These are phyloP conservation scores for Calidris pugnax DNA, from an alignment of 2,113 vertebrate species.

Conservation along the genomic window DNA sequence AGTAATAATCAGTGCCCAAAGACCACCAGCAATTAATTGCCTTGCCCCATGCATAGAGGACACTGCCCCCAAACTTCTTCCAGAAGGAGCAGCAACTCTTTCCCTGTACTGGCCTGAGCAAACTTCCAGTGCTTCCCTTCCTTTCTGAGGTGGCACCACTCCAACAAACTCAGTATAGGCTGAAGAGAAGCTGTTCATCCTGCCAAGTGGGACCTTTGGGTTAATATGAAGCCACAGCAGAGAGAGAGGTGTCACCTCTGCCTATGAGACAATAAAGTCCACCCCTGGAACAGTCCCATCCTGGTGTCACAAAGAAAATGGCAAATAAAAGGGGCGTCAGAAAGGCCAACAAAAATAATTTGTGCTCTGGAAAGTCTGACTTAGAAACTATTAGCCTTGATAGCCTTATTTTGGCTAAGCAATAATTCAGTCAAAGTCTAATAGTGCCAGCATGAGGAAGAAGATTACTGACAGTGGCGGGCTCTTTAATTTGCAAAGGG, in stretches of 20 bases:
- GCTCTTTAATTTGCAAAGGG: not conserved
- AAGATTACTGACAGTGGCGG: not conserved
- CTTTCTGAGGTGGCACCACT: not conserved
- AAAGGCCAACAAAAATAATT: not conserved
- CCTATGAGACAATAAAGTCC: not conserved
- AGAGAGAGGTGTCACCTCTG: not conserved
- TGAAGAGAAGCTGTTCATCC: not conserved
- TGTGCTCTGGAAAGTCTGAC: not conserved
- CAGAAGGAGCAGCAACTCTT: not conserved
- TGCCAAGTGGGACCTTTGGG: not conserved
- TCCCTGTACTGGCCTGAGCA: not conserved
- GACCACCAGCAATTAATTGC: rapidly evolving
- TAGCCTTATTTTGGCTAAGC: not conserved
- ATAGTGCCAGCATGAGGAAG: not conserved
- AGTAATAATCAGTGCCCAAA: not conserved
- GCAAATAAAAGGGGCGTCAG: not conserved
- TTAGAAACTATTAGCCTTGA: not conserved
- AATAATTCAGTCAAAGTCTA: not conserved
- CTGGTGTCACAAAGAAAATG: not conserved
- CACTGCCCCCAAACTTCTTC: not conserved
- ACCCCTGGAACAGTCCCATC: not conserved
- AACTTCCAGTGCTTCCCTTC: not conserved
- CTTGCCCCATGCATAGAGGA: too few relatives aligned
- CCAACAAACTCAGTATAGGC: not conserved
- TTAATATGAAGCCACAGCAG: not conserved